Evolutionary conservation across 2,113 vertebrate species (phyloP).

Genomic region (Crotalus viridis): DNA sequence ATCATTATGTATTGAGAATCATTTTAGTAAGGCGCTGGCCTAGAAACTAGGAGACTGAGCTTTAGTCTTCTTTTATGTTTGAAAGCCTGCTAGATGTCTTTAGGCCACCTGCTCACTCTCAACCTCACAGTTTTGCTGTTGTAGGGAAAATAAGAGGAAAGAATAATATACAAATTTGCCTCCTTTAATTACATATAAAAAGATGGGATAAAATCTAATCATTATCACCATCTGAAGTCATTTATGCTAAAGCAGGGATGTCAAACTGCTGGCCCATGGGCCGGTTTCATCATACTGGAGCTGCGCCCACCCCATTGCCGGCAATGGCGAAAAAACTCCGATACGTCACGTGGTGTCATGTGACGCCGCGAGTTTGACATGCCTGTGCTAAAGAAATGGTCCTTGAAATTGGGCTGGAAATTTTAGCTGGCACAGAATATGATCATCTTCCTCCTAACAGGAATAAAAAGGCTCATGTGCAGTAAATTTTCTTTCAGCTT

Average conservation of each 20-base stretch:
- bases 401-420: neutral
- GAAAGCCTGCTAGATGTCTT: neutral
- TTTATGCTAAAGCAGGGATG: neutral
- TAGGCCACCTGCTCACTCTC: neutral
- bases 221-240: neutral
- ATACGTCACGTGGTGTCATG: too few relatives aligned
- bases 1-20: neutral
- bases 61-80: neutral
- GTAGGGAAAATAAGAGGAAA: neutral
- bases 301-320: too few relatives aligned
- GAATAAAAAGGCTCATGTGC: neutral
- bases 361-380: too few relatives aligned
- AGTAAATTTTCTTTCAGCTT: neutral
- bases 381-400: neutral
- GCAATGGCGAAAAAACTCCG: too few relatives aligned
- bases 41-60: neutral
- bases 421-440: neutral
- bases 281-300: too few relatives aligned
- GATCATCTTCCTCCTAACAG: neutral
- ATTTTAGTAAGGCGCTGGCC: neutral
- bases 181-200: neutral
- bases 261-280: too few relatives aligned
- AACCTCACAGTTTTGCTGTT: neutral
- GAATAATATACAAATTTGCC: neutral
- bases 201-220: neutral